Evolutionary conservation across 1,140 invertebrate genomes (phyloP).

Genomic region (Lucilia cuprina): DNA sequence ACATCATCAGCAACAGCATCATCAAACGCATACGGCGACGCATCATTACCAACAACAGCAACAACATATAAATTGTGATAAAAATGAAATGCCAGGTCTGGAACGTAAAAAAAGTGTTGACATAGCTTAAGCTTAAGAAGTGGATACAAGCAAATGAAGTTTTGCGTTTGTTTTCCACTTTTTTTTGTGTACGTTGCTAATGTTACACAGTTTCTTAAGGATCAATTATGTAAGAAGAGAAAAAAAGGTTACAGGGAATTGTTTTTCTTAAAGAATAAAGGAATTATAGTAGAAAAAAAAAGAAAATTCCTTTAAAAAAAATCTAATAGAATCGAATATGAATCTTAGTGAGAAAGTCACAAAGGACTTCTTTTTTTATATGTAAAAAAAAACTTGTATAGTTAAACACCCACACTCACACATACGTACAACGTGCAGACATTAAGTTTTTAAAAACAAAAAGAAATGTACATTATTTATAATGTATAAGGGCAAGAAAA

Average conservation of each 20-base stretch:
- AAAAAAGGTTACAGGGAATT: constrained; percentile 1
- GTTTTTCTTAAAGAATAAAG: background rate
- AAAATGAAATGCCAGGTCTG: background rate
- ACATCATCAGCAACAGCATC: background rate
- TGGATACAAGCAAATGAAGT: background rate
- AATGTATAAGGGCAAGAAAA: background rate
- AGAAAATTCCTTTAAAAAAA: background rate
- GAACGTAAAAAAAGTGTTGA: constrained; percentile 27
- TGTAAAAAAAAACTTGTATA: background rate
- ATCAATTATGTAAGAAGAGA: background rate
- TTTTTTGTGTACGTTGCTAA: no score
- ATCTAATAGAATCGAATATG: background rate
- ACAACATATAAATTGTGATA: constrained; percentile 1
- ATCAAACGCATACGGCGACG: background rate
- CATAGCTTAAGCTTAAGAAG: constrained; percentile 18
- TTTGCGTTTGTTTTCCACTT: background rate
- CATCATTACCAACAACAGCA: background rate
- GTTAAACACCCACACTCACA: background rate
- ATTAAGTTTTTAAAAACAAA: background rate
- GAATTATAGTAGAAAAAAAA: background rate
- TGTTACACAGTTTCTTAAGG: no score
- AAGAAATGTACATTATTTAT: constrained; percentile 16
- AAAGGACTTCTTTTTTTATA: background rate
- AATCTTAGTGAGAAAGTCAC: background rate
- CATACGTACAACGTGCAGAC: background rate